A percentile compares a stretch with the other conserved stretches of the same genome.
Evolutionary conservation across 1,140 invertebrate species (phyloP).

Genomic region (Berghia stephanieae): DNA sequence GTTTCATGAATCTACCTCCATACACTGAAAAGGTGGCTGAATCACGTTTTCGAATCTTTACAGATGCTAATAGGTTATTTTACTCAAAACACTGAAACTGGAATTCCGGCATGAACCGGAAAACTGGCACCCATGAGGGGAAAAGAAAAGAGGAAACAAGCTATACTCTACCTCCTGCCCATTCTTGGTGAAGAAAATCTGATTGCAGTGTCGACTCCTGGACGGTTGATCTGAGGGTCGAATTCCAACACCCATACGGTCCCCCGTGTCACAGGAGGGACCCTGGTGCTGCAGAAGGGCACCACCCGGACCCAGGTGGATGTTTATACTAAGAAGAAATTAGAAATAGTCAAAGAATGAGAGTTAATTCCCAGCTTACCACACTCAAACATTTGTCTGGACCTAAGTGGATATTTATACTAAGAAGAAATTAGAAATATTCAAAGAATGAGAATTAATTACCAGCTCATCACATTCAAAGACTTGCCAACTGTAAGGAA

Average conservation of each 20-base stretch:
- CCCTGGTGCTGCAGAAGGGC: constrained; percentile 64
- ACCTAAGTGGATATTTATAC: not conserved
- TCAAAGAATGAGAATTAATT: not conserved
- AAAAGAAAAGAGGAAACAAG: not conserved
- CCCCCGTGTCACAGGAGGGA: constrained; percentile 65
- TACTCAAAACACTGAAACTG: no score
- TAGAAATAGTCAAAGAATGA: not conserved
- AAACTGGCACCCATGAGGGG: no score
- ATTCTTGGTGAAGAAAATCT: constrained; percentile 70
- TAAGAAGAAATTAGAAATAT: not conserved
- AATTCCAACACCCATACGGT: constrained; percentile 69
- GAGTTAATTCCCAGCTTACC: no score
- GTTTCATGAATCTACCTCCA: no score
- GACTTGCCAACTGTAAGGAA: no score
- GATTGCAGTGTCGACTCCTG: constrained; percentile 48
- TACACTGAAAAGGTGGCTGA: no score
- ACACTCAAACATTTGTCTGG: no score
- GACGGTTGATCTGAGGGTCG: constrained; percentile 53
- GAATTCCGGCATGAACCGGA: no score
- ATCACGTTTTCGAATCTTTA: no score
- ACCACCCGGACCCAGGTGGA: constrained; percentile 39
- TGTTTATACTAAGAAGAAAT: constrained; percentile 51
- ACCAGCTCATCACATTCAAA: no score
- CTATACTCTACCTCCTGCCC: constrained; percentile 67
- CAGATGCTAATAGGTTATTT: no score